Percentiles rank a stretch among this genome's conserved stretches.
Evolutionary conservation across 2,797 vertebrate species (phyloP).

Genomic region (Sebastolobus altivelis): DNA sequence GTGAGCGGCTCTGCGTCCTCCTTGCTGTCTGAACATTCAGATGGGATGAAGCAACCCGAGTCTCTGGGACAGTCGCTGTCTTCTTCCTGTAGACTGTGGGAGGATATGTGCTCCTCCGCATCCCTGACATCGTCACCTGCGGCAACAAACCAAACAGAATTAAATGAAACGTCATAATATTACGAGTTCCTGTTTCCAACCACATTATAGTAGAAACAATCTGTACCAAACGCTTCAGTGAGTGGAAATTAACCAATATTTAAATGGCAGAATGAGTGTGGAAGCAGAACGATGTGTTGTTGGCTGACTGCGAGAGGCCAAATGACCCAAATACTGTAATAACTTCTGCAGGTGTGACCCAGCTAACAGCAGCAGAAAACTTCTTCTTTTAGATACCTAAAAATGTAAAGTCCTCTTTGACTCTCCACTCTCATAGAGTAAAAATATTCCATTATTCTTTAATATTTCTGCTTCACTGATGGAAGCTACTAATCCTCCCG

Average conservation of each 20-base stretch:
- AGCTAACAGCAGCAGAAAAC: not conserved
- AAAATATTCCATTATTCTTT: conserved; percentile 16
- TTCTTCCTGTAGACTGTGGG: conserved; percentile 79
- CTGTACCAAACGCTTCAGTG: not conserved
- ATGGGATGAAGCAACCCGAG: conserved; percentile 95
- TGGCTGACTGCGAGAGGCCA: not conserved
- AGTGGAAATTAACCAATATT: conserved; percentile 9
- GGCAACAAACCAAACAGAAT: conserved; percentile 39
- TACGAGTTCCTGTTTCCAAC: conserved; percentile 15
- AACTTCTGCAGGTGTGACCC: not conserved
- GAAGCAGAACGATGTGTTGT: not conserved
- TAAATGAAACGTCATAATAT: not conserved
- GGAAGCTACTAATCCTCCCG: conserved; percentile 49
- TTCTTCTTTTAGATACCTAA: not conserved
- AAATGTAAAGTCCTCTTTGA: not conserved
- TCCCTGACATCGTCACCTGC: conserved; percentile 79
- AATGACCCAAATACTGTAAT: conserved; percentile 10
- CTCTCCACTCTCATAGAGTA: not conserved
- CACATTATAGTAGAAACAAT: not conserved
- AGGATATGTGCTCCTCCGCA: conserved; percentile 77
- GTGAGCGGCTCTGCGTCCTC: conserved; percentile 84
- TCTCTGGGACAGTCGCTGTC: conserved; percentile 94
- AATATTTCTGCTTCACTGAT: conserved; percentile 19
- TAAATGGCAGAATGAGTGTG: not conserved
- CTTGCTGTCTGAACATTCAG: conserved; percentile 92